phyloP scores from a whole-genome alignment of 2,888 invertebrate species.

The Melinaea marsaeus region DNA sequence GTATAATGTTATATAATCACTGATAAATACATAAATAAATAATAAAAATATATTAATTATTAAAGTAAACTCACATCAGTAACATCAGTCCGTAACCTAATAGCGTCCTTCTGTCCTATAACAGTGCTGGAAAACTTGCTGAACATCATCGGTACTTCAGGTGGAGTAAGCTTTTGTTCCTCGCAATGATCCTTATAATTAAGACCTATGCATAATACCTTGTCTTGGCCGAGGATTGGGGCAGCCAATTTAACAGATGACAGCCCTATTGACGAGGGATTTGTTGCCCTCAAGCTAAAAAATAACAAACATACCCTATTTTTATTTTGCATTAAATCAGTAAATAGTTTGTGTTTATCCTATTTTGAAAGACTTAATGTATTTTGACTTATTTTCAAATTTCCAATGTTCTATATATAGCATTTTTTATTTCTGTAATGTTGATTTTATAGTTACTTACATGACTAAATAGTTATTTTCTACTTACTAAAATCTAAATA shows the following conservation, averaged over 20 bases:
- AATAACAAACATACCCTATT: neutral
- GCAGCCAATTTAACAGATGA: conserved; percentile 80
- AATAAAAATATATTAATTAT: neutral
- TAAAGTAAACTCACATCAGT: conserved; percentile 45
- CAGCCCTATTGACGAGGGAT: conserved; percentile 47
- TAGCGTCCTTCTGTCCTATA: conserved; percentile 83
- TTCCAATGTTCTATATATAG: too few species aligned
- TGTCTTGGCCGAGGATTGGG: conserved; percentile 88
- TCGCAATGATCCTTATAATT: conserved; percentile 92
- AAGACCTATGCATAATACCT: conserved; percentile 89
- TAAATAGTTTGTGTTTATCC: too few species aligned
- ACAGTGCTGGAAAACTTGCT: conserved; percentile 90
- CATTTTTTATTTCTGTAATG: too few species aligned
- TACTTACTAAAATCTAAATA: too few species aligned
- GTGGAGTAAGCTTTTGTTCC: conserved; percentile 86
- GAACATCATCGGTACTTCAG: conserved; percentile 90
- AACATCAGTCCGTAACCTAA: conserved; percentile 65
- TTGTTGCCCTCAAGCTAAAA: conserved; percentile 23
- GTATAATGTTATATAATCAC: too few species aligned
- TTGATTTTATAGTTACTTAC: too few species aligned
- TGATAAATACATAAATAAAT: too few species aligned
- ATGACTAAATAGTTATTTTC: too few species aligned
- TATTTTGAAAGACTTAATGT: too few species aligned
- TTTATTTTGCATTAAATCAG: too few species aligned
- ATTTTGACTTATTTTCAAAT: too few species aligned